Conservation (phyloP, 2,113 vertebrate genomes). For the Fulmarus glacialis region DNA sequence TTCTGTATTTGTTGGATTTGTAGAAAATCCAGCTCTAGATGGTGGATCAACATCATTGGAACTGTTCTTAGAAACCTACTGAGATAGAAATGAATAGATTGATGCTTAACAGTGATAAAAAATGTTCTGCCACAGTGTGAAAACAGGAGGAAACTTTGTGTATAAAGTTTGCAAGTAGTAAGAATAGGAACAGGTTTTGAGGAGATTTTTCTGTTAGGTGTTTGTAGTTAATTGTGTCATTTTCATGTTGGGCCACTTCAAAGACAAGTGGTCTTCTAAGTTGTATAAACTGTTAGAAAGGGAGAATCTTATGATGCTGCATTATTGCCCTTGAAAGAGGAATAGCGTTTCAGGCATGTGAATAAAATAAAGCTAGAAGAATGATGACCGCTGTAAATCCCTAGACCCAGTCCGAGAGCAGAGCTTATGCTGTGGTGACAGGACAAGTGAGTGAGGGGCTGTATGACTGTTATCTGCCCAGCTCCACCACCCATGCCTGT, state of each 20-base stretch:
- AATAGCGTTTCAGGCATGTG: neutral
- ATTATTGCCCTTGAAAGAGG: neutral
- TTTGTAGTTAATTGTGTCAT: neutral
- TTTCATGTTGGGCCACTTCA: neutral
- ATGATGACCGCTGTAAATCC: neutral
- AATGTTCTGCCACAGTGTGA: neutral
- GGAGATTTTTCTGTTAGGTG: neutral
- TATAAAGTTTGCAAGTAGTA: neutral
- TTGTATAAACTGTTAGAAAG: neutral
- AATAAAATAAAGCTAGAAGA: neutral
- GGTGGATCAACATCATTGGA: neutral
- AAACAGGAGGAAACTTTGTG: neutral
- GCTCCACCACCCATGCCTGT: neutral
- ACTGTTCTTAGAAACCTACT: neutral
- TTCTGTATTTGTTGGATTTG: neutral
- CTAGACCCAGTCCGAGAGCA: neutral
- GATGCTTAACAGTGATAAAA: neutral
- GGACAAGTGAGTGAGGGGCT: accelerated
- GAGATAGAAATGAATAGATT: neutral
- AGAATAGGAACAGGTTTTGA: neutral
- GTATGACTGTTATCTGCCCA: neutral
- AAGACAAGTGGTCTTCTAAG: neutral
- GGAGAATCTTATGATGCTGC: neutral
- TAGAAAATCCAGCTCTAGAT: neutral
- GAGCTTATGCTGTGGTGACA: neutral